phyloP scores from a whole-genome alignment of 2,797 vertebrate genomes.

The Pseudotriccus pelzelni region DNA sequence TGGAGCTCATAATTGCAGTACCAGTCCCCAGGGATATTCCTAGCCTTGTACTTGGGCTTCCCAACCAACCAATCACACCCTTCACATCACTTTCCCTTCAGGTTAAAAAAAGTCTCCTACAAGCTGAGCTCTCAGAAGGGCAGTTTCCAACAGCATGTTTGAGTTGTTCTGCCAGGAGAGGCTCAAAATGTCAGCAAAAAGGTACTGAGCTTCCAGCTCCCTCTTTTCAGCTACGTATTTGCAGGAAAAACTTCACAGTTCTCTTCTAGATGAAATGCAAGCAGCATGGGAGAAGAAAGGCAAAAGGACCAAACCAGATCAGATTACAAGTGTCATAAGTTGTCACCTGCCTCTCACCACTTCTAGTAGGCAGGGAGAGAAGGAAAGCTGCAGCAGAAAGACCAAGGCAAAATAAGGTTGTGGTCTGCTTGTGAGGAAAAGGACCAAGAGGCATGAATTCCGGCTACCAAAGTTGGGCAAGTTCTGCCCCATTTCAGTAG shows the following conservation, averaged over 20 bases:
- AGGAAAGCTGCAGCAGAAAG: not conserved
- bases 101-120: not conserved
- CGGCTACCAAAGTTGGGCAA: accelerated
- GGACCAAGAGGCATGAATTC: not conserved
- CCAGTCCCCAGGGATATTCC: accelerated
- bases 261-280: not conserved
- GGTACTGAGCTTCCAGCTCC: not conserved
- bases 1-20: accelerated
- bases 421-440: not conserved
- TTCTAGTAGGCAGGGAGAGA: not conserved
- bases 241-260: not conserved
- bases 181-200: not conserved
- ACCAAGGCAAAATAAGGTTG: not conserved
- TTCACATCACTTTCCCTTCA: accelerated
- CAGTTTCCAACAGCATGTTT: accelerated
- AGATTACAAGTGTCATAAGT: not conserved
- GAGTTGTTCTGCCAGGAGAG: not conserved
- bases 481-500: accelerated
- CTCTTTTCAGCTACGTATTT: not conserved
- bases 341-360: not conserved
- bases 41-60: accelerated
- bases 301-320: not conserved
- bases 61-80: accelerated
- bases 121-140: not conserved
- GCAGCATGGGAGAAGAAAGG: not conserved